Evolutionary conservation across 1,140 invertebrate genomes (phyloP).

Genomic region (Leptoteleia sp.): DNA sequence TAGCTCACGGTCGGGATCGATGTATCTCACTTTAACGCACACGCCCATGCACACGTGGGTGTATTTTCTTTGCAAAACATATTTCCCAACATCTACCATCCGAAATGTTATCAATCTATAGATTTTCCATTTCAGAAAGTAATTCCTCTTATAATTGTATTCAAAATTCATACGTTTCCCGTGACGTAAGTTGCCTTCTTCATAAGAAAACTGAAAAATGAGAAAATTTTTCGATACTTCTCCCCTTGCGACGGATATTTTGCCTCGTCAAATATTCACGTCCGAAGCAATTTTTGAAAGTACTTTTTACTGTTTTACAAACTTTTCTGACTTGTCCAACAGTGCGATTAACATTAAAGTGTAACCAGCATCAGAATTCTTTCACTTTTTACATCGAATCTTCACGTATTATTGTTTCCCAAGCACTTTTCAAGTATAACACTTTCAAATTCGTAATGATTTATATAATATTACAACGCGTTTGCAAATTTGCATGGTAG

Average conservation of each 20-base stretch:
- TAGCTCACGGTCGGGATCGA: background rate
- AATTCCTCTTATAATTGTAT: conserved; percentile 13
- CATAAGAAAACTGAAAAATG: conserved; percentile 19
- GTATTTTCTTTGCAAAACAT: background rate
- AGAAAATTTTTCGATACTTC: conserved; percentile 20
- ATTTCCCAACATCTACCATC: background rate
- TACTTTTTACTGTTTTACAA: conserved; percentile 9
- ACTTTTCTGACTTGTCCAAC: background rate
- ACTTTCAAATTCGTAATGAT: too few relatives aligned
- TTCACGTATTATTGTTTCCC: too few relatives aligned
- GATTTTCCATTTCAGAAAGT: conserved; percentile 24
- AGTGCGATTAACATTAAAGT: too few relatives aligned
- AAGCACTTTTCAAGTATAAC: too few relatives aligned
- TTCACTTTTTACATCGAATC: too few relatives aligned
- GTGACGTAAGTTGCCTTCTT: conserved; percentile 7
- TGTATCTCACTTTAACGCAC: background rate
- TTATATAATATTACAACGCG: too few relatives aligned
- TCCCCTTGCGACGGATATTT: background rate
- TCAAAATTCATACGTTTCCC: conserved; percentile 3
- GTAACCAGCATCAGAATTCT: too few relatives aligned
- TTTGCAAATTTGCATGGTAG: too few relatives aligned
- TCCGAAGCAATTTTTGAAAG: conserved; percentile 1
- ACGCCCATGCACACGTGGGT: background rate
- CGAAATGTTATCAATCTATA: conserved; percentile 17
- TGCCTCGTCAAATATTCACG: background rate